Base-by-base conservation (phyloP, 2,113 vertebrate genomes). In the Dendropsophus ebraccatus region DNA sequence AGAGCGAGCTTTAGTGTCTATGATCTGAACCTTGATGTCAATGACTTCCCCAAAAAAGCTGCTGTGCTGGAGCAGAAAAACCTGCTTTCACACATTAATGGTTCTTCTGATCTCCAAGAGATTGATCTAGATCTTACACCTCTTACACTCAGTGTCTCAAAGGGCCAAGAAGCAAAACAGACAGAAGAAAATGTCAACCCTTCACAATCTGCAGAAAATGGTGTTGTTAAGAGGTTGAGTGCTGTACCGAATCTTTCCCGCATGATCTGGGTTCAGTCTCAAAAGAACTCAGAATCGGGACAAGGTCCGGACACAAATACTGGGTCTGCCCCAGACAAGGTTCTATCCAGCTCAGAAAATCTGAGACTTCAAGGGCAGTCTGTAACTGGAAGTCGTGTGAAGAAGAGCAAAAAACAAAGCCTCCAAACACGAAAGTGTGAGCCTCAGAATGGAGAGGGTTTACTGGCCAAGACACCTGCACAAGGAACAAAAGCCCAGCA, bases 71-170 rank as follows among this genome's bases (percentile, higher is more conserved):
- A 98, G 88, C 96, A 95, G 88, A 97, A 96, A 91, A 95, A 96
- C 84, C 90, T 97, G 91, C 92, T 97, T 70, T 97, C 95, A 67
- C 96, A 96, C 91, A 94, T 98, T 90, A 98, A 96, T 0, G 96
- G 96, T 83, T 97, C 96, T 25, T 95, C 96, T 0, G 97, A 98
- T 87, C 91, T 96, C 84, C 96, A 95, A 91, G 97, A 99, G 90
- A 98, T 99, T 91, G 97, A 97, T 89, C 94, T 99, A 87, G 97
- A 99, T 60, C 92, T 99, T 25, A 96, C 97, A 35, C 97, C 97
- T 0, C 96, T 99, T 87, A 97, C 96, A 41, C 91, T 98, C 90
- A 95, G 95, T 58, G 94, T 93, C 7, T 89, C 97, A 88, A 97
- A 97, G 90, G 96, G 92, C 90, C 96, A 97, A 92, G 93, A 93